Conservation (phyloP, 2,888 invertebrate genomes). For the Philaethria dido region DNA sequence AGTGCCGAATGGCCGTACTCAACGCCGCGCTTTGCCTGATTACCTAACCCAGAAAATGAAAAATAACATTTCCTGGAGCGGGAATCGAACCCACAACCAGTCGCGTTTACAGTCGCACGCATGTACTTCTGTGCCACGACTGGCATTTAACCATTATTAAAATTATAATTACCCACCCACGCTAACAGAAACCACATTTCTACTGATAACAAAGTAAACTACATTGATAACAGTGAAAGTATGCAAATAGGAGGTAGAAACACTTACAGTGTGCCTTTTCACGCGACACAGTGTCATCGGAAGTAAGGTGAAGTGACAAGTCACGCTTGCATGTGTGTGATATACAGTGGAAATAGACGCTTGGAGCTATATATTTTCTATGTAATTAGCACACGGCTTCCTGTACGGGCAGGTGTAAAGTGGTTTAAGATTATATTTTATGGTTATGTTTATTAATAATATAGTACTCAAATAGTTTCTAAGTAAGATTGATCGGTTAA, state of each 20-base stretch:
- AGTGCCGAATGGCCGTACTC: no score
- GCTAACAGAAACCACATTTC: slow-evolving; percentile 1
- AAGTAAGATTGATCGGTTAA: no score
- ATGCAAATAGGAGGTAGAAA: slow-evolving; percentile 39
- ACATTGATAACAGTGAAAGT: slow-evolving; percentile 32
- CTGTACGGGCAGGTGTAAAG: slow-evolving; percentile 6
- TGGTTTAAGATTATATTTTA: neutral
- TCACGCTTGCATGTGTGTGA: slow-evolving; percentile 25
- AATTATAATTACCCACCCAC: neutral
- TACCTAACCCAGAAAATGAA: no score
- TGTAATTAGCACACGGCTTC: slow-evolving; percentile 21
- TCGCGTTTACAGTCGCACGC: no score
- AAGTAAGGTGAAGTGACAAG: slow-evolving; percentile 35
- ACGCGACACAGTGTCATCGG: slow-evolving; percentile 36
- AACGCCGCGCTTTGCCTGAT: no score
- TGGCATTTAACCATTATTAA: no score
- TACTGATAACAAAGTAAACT: slow-evolving; percentile 10
- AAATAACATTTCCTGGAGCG: no score
- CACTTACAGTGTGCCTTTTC: slow-evolving; percentile 31
- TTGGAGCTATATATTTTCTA: slow-evolving; percentile 16
- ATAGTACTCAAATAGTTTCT: no score
- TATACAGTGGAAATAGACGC: slow-evolving; percentile 21
- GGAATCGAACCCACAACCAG: no score
- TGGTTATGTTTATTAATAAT: no score
- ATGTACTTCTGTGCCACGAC: no score